phyloP scores from a whole-genome alignment of 2,888 invertebrate genomes.

The Ochropacha duplaris region DNA sequence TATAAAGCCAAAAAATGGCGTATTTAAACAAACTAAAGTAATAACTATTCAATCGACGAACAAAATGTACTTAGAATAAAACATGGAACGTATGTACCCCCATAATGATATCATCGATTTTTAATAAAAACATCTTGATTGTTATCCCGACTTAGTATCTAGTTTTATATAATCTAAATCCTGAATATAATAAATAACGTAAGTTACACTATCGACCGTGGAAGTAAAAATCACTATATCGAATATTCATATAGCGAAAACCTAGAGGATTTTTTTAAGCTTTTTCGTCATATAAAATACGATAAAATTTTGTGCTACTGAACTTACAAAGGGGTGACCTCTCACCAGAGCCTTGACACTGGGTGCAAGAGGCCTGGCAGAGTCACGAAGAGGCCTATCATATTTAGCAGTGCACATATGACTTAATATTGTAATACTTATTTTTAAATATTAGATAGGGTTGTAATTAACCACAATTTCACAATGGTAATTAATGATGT shows the following conservation, averaged over 20 bases:
- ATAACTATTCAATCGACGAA: conserved; percentile 38
- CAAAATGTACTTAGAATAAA: conserved; percentile 39
- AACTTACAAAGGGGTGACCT: no score
- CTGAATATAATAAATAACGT: conserved; percentile 44
- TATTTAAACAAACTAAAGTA: conserved; percentile 34
- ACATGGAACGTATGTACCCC: conserved; percentile 22
- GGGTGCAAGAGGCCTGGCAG: no score
- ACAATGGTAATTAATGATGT: no score
- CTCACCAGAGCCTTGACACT: no score
- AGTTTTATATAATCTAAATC: conserved; percentile 48
- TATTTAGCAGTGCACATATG: no score
- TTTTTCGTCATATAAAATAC: no score
- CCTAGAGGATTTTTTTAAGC: no score
- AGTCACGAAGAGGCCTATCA: no score
- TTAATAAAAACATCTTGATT: conserved; percentile 33
- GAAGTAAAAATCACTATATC: background rate
- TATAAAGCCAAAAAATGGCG: conserved; percentile 27
- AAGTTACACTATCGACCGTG: conserved; percentile 27
- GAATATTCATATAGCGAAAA: background rate
- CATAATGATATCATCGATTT: conserved; percentile 22
- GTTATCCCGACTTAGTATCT: conserved; percentile 51
- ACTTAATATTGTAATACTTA: no score
- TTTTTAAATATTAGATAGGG: no score
- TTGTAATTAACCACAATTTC: no score
- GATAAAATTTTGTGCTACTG: no score